A percentile compares a stretch with the other conserved stretches of the same genome.
Evolutionary conservation across 2,888 invertebrate genomes (phyloP).

Genomic region (Platynereis dumerilii): DNA sequence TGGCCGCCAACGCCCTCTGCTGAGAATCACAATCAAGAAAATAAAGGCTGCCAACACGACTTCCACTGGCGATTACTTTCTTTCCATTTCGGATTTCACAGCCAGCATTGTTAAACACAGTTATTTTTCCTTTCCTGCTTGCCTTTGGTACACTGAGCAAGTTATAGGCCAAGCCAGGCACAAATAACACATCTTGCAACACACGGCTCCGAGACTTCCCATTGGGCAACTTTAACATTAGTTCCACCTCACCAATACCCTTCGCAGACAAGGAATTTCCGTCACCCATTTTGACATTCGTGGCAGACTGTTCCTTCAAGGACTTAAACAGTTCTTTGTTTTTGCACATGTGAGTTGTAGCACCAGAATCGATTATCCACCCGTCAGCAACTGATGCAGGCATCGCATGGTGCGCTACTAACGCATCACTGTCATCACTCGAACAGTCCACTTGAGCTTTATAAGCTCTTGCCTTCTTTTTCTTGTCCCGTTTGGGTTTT

Average conservation of each 20-base stretch:
- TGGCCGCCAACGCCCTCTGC: background rate
- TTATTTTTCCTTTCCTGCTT: background rate
- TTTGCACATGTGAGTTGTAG: slow-evolving; percentile 19
- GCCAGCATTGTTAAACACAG: slow-evolving; percentile 10
- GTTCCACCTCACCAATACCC: slow-evolving; percentile 17
- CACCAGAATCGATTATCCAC: slow-evolving; percentile 27
- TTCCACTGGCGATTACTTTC: slow-evolving; percentile 11
- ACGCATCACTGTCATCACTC: slow-evolving; percentile 11
- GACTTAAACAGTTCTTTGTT: background rate
- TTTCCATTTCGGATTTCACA: slow-evolving; percentile 12
- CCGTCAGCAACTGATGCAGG: too few species aligned
- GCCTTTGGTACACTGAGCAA: slow-evolving; percentile 15
- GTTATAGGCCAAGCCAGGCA: slow-evolving; percentile 18
- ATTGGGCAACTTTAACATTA: background rate
- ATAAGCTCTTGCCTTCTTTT: too few species aligned
- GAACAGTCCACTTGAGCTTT: slow-evolving; percentile 1
- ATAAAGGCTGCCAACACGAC: slow-evolving; percentile 8
- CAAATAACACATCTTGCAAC: slow-evolving; percentile 20
- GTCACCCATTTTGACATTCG: slow-evolving; percentile 17
- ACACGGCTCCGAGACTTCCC: background rate
- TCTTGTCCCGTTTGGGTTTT: too few species aligned
- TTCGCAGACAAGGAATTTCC: slow-evolving; percentile 15
- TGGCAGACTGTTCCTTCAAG: background rate
- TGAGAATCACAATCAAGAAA: slow-evolving; percentile 6
- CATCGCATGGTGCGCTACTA: too few species aligned